Conservation (phyloP, 53 echinoderm and acorn worm genomes). For the Astropecten irregularis region DNA sequence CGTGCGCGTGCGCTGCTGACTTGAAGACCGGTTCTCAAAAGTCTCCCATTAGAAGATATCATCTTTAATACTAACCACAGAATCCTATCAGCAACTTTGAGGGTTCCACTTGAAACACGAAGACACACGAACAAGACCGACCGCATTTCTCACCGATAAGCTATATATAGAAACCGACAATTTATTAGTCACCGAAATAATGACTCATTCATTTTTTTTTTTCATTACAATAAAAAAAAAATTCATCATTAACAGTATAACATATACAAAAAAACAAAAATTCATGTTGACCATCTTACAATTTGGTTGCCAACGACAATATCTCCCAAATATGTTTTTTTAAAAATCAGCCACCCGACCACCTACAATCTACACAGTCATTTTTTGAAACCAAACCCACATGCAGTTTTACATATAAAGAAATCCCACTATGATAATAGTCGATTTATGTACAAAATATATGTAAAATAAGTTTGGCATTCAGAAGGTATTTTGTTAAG, state of each 20-base stretch:
- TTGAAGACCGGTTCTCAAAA: too few species aligned
- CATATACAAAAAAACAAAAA: constrained; percentile 23
- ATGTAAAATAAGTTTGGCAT: constrained; percentile 31
- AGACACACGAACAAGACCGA: background rate
- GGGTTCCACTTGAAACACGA: too few species aligned
- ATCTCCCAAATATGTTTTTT: background rate
- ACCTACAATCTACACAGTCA: constrained; percentile 3
- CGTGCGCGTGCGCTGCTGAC: too few species aligned
- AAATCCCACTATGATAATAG: background rate
- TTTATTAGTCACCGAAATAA: constrained; percentile 52
- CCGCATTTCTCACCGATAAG: background rate
- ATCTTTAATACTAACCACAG: too few species aligned
- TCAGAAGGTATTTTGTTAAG: background rate
- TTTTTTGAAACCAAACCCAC: constrained; percentile 1
- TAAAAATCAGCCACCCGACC: background rate
- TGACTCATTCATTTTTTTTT: constrained; percentile 15
- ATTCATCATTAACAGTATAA: background rate
- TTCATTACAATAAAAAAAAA: constrained; percentile 18
- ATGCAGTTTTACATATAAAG: constrained; percentile 25
- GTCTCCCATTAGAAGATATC: too few species aligned
- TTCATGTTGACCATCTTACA: background rate
- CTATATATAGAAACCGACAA: constrained; percentile 40
- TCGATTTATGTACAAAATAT: constrained; percentile 46
- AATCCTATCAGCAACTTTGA: too few species aligned
- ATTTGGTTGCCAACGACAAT: background rate